A percentile compares a stretch with the other conserved stretches of the same genome.
These are phyloP conservation scores for cat (Felis catus) DNA, from an alignment of 2,113 vertebrate species.

Conservation along the genomic window F.catus_Fca126_mat1.0 CM031420.1:47727501-47728000, in stretches of 20 bases:
- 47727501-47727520: neutral
- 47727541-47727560: slow-evolving; percentile 68
- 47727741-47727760: no score
- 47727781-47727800: no score
- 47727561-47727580: slow-evolving; percentile 73
- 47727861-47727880: slow-evolving; percentile 44
- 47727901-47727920: slow-evolving; percentile 70
- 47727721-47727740: no score
- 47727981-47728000: slow-evolving; percentile 49
- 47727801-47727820: no score
- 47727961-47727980: slow-evolving; percentile 61
- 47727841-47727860: no score
- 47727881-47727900: slow-evolving; percentile 65
- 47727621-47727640: slow-evolving; percentile 77
- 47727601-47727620: slow-evolving; percentile 78
- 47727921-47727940: slow-evolving; percentile 74
- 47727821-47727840: no score
- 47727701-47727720: no score
- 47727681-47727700: no score
- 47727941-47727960: slow-evolving; percentile 17
- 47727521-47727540: slow-evolving; percentile 55
- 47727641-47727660: slow-evolving; percentile 71
- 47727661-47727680: neutral
- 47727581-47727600: slow-evolving; percentile 74
- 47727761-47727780: no score